A percentile compares a stretch with the other conserved stretches of the same genome.
These are phyloP conservation scores for Spodoptera litura DNA, from an alignment of 1,140 invertebrate species.

Conservation along the genomic window DNA sequence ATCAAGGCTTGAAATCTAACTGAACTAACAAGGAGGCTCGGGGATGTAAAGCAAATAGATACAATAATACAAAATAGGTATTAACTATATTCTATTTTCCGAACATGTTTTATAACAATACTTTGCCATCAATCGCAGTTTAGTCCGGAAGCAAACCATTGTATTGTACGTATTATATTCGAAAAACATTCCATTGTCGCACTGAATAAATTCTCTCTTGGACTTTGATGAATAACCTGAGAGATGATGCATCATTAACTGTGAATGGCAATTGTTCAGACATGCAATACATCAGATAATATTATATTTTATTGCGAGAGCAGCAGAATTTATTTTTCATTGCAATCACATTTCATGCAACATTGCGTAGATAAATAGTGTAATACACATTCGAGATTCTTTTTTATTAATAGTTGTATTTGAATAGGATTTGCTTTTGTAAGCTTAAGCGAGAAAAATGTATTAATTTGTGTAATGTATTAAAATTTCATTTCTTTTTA, in stretches of 20 bases:
- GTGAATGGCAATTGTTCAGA: conserved; percentile 4
- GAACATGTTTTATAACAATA: not conserved
- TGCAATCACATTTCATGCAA: conserved; percentile 11
- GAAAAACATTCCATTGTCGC: conserved; percentile 21
- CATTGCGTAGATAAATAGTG: not conserved
- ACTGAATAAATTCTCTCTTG: conserved; percentile 21
- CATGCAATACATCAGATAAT: not conserved
- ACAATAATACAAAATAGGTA: too few relatives aligned
- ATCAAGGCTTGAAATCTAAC: too few relatives aligned
- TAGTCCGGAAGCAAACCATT: conserved; percentile 4
- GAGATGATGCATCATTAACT: conserved; percentile 19
- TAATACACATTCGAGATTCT: not conserved
- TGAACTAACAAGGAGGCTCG: too few relatives aligned
- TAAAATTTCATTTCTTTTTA: too few relatives aligned
- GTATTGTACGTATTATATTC: not conserved
- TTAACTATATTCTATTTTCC: too few relatives aligned
- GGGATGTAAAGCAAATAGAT: too few relatives aligned
- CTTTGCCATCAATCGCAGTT: conserved; percentile 12
- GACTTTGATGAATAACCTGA: conserved; percentile 22
- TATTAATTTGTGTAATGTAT: too few relatives aligned
- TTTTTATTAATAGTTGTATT: not conserved
- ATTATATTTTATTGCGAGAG: conserved; percentile 6
- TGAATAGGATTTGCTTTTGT: not conserved
- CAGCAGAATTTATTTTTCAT: not conserved
- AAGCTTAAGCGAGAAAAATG: not conserved